Base-by-base conservation (phyloP, 1,140 invertebrate species). In the Drosophila funebris region DNA sequence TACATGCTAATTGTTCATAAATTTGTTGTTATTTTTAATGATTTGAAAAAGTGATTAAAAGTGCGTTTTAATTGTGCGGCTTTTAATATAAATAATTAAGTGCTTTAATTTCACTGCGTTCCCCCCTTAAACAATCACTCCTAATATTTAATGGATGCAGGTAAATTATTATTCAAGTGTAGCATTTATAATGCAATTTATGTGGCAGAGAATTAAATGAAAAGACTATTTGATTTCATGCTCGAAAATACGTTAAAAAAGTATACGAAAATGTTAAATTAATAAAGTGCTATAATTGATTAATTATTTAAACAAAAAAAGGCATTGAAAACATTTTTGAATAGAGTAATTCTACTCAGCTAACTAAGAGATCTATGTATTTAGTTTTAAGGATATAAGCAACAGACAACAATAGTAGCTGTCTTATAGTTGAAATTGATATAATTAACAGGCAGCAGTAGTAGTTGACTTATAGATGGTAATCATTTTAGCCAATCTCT, bases 71-170 rank as follows among this genome's bases (percentile, higher is more conserved):
- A 87, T 68, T 78, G 70, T 57, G 18, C 53, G 43, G 44, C 66
- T 67, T 62, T 74, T 54, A 64, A 61, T 37, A 72, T 82, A 50
- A 82, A 72, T 85, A 87, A 72, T 87, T 75, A 31, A 82, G 83
- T 78, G 78, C 63, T 68, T 63, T 56, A 58, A 54, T 67, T 67
- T 48, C 52, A 39, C 43, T 46, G 56, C 56, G 37, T 31, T 13
- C 39, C 18, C 18, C 39, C 18, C 36, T 18, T 11, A 20, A 9
- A 14, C 16, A 36, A 27, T 53, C 41, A 14, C 14, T n/a, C 20
- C 57, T 43, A 53, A 53, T 64, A 78, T 70, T 85, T 85, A 75
- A 85, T 88, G 82, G 78, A 85, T 82, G 83, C 83, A 85, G 82
- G 83, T 85, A 87, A 85, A 87, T 70, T 46, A 61, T 20, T 33